phyloP scores from a whole-genome alignment of 2,888 invertebrate species.

The Dynastes hyllus region DNA sequence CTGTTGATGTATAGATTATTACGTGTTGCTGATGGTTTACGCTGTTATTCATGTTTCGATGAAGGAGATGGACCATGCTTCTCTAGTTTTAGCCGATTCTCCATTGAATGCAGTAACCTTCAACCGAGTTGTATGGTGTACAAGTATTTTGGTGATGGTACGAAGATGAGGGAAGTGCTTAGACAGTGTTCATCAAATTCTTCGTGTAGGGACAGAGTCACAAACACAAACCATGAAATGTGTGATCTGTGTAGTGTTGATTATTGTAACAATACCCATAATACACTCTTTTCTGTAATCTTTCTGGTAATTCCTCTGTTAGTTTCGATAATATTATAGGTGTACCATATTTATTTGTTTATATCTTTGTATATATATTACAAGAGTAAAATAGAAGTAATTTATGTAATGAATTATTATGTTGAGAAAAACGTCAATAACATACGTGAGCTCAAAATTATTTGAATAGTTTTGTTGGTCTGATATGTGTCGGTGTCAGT shows the following conservation, averaged over 20 bases:
- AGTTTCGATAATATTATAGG: no score
- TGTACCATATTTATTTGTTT: no score
- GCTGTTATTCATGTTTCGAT: slow-evolving; percentile 8
- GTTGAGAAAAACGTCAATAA: no score
- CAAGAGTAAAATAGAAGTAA: no score
- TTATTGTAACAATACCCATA: neutral
- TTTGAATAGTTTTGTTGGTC: no score
- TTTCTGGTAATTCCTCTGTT: no score
- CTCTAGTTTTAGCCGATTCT: neutral
- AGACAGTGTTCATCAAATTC: slow-evolving; percentile 8
- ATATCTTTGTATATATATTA: no score
- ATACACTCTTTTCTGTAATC: no score
- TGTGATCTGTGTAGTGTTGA: neutral
- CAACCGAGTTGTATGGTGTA: slow-evolving; percentile 5
- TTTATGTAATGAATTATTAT: no score
- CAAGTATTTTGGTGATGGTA: neutral
- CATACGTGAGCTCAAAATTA: no score
- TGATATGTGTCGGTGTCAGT: no score
- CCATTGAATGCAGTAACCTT: neutral
- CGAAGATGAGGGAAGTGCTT: neutral
- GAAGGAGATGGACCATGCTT: slow-evolving; percentile 22
- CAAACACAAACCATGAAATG: neutral
- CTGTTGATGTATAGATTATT: neutral
- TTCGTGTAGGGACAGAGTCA: neutral
- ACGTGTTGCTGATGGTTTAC: neutral